Evolutionary conservation across 2,888 invertebrate species (phyloP).

Genomic region (Zonitis immaculata): DNA sequence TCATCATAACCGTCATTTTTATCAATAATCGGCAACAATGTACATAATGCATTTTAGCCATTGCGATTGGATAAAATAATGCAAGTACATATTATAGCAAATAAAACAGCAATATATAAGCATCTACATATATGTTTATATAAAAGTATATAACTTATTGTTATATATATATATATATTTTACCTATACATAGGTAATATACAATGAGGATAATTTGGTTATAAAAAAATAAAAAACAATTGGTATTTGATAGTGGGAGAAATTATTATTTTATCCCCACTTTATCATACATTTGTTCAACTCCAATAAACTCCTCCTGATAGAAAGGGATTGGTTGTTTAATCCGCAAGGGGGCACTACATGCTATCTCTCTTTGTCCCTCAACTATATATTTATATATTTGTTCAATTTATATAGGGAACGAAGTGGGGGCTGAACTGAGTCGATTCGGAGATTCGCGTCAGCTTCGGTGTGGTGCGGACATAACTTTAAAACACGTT

Average conservation of each 20-base stretch:
- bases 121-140: background rate
- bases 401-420: too few relatives aligned
- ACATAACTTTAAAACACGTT: background rate
- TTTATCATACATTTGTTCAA: background rate
- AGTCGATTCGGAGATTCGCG: background rate
- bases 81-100: too few relatives aligned
- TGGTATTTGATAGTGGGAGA: background rate
- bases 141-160: background rate
- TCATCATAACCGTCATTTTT: background rate
- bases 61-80: conserved; percentile 18
- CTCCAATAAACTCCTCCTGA: conserved; percentile 1
- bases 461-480: background rate
- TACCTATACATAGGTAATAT: background rate
- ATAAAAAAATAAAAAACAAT: too few relatives aligned
- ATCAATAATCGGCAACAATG: conserved; percentile 11
- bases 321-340: background rate
- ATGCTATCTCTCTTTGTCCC: too few relatives aligned
- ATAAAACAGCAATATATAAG: conserved; percentile 1
- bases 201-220: background rate
- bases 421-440: background rate
- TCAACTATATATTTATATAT: too few relatives aligned
- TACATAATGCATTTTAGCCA: conserved; percentile 10
- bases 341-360: background rate
- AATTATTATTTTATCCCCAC: background rate
- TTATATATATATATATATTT: background rate